Percentiles rank a stretch among this genome's conserved stretches.
These are phyloP conservation scores for Echinops telfairi DNA, from an alignment of 2,113 vertebrate species.

Conservation along the genomic window DNA sequence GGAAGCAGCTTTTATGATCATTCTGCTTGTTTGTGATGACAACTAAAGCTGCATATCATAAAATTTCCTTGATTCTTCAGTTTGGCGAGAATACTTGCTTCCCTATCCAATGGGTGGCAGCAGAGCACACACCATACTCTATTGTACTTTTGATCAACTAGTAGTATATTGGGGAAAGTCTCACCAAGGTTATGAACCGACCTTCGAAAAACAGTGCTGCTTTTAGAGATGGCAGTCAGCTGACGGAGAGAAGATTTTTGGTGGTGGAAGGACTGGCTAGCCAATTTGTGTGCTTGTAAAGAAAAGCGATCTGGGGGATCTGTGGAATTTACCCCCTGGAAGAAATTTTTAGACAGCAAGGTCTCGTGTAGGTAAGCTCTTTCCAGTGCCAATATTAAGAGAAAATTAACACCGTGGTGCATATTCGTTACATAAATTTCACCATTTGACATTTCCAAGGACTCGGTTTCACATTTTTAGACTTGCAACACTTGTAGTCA, in stretches of 20 bases:
- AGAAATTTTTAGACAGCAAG: slow-evolving; percentile 2
- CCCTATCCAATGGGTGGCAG: slow-evolving; percentile 65
- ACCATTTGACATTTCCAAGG: not conserved
- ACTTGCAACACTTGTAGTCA: slow-evolving; percentile 8
- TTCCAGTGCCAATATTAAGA: not conserved
- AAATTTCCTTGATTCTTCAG: not conserved
- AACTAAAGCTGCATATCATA: not conserved
- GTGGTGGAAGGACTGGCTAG: not conserved
- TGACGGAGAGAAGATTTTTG: slow-evolving; percentile 7
- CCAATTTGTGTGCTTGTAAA: slow-evolving; percentile 16
- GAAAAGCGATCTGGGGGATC: not conserved
- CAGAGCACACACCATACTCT: slow-evolving; percentile 52
- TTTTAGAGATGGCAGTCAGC: not conserved
- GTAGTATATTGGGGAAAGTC: not conserved
- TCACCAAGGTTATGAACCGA: not conserved
- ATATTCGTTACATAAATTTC: slow-evolving; percentile 12
- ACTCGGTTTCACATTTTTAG: not conserved
- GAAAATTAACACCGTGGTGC: not conserved
- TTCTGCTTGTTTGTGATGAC: slow-evolving; percentile 46
- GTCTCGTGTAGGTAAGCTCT: not conserved
- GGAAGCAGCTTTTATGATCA: not conserved
- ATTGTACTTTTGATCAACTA: not conserved
- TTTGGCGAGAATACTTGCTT: slow-evolving; percentile 45
- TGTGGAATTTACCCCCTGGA: slow-evolving; percentile 9
- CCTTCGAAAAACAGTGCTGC: not conserved